Percentiles rank a stretch among this genome's conserved stretches.
phyloP scores from a whole-genome alignment of 2,888 invertebrate species.

The Gonocerus acuteangulatus region DNA sequence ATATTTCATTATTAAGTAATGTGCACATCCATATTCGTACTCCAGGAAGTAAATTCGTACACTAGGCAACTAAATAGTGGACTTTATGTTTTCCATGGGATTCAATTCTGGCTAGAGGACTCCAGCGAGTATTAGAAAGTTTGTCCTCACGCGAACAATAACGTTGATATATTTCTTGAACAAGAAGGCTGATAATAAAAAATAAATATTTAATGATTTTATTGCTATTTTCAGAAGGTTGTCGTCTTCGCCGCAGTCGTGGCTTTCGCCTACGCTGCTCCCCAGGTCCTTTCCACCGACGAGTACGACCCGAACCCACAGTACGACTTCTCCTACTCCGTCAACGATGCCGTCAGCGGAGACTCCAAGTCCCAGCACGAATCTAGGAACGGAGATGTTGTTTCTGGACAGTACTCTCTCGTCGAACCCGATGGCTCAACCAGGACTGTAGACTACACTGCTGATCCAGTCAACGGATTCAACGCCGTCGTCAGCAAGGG shows the following conservation, averaged over 20 bases:
- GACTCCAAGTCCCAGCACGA: conserved; percentile 41
- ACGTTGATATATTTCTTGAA: too few species aligned
- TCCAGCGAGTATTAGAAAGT: too few species aligned
- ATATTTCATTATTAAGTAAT: too few species aligned
- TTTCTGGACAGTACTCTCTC: conserved; percentile 41
- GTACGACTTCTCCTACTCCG: conserved; percentile 38
- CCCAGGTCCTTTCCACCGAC: conserved; percentile 18
- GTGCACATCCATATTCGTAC: too few species aligned
- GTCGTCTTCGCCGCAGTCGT: conserved; percentile 7
- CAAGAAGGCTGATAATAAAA: too few species aligned
- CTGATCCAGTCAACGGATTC: conserved; percentile 38
- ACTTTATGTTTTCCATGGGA: too few species aligned
- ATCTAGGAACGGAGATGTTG: conserved; percentile 41
- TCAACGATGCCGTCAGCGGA: conserved; percentile 40
- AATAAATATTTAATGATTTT: not conserved
- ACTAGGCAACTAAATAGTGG: too few species aligned
- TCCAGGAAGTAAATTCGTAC: too few species aligned
- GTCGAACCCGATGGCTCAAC: conserved; percentile 29
- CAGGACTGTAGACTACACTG: conserved; percentile 38
- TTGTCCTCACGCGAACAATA: too few species aligned
- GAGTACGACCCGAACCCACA: conserved; percentile 3
- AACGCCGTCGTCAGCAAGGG: conserved; percentile 21
- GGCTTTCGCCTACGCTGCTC: conserved; percentile 11
- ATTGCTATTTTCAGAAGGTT: conserved; percentile 9
- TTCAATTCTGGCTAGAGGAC: too few species aligned